Conservation (phyloP, 2,888 invertebrate genomes). For the Mamestra brassicae region DNA sequence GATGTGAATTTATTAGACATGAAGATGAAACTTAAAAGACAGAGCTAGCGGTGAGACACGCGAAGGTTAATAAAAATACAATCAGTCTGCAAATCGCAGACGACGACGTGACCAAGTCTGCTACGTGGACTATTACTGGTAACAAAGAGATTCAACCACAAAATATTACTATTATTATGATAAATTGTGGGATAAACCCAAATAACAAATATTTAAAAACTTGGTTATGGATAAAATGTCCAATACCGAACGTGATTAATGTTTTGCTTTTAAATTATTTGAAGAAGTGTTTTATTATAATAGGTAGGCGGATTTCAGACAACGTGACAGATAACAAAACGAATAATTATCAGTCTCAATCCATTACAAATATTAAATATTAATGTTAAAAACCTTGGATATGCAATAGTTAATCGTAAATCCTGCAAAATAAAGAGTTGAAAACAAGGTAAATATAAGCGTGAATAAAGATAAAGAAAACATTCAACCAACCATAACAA, state of each 20-base stretch:
- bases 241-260: conserved; percentile 27
- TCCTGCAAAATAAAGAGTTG: conserved; percentile 8
- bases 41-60: conserved; percentile 58
- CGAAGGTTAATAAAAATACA: conserved; percentile 81
- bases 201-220: conserved; percentile 29
- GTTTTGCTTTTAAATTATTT: conserved; percentile 2
- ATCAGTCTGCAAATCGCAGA: conserved; percentile 74
- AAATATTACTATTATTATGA: conserved; percentile 45
- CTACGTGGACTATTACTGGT: conserved; percentile 71
- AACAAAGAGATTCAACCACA: conserved; percentile 71
- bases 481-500: conserved; percentile 18
- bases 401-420: conserved; percentile 20
- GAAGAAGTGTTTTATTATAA: conserved; percentile 15
- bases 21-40: conserved; percentile 46
- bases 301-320: conserved; percentile 3
- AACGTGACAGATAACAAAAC: conserved; percentile 29
- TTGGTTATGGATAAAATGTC: conserved; percentile 7
- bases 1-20: conserved; percentile 43
- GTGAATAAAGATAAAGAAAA: conserved; percentile 23
- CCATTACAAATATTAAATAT: conserved; percentile 35
- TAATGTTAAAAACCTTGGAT: conserved; percentile 43
- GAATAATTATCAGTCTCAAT: conserved; percentile 24
- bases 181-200: conserved; percentile 44
- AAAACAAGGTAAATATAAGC: conserved; percentile 28
- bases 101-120: conserved; percentile 78